Evolutionary conservation across 2,888 invertebrate species (phyloP).

Genomic region (Vesta saturnalis): DNA sequence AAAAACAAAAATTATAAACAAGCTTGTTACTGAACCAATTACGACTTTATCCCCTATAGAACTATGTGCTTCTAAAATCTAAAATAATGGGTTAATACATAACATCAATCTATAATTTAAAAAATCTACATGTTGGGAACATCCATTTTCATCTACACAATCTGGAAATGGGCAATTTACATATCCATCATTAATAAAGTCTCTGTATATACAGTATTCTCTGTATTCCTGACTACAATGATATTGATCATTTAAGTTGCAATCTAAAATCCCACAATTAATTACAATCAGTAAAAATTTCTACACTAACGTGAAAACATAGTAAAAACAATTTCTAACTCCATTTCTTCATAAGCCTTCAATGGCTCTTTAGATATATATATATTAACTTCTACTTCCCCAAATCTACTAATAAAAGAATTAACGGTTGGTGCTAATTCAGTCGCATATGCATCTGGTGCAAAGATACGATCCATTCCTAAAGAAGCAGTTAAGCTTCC

Average conservation of each 20-base stretch:
- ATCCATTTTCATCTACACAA: slow-evolving; percentile 63
- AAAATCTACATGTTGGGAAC: slow-evolving; percentile 43
- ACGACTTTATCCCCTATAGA: slow-evolving; percentile 59
- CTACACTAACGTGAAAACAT: slow-evolving; percentile 59
- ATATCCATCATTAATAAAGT: slow-evolving; percentile 61
- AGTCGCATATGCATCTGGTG: slow-evolving; percentile 33
- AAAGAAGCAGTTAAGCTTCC: slow-evolving; percentile 54
- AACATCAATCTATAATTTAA: slow-evolving; percentile 13
- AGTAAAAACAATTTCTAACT: slow-evolving; percentile 63
- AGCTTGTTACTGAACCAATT: slow-evolving; percentile 63
- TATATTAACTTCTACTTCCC: slow-evolving; percentile 61
- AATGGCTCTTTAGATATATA: slow-evolving; percentile 57
- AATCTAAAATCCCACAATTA: background rate
- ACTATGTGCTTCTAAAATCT: slow-evolving; percentile 24
- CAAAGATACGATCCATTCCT: slow-evolving; percentile 47
- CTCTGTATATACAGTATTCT: slow-evolving; percentile 59
- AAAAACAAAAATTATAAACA: slow-evolving; percentile 62
- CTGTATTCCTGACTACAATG: slow-evolving; percentile 40
- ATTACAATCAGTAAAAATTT: background rate
- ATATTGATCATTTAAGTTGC: slow-evolving; percentile 41
- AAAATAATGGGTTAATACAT: background rate
- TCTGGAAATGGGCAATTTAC: slow-evolving; percentile 62
- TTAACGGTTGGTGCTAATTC: slow-evolving; percentile 40
- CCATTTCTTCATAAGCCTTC: slow-evolving; percentile 49
- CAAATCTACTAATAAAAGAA: slow-evolving; percentile 52